Evolutionary conservation across 2,888 invertebrate species (phyloP), one percentile per base, ranked within the genome.

Genomic region (Eutolmus rufibarbis): DNA sequence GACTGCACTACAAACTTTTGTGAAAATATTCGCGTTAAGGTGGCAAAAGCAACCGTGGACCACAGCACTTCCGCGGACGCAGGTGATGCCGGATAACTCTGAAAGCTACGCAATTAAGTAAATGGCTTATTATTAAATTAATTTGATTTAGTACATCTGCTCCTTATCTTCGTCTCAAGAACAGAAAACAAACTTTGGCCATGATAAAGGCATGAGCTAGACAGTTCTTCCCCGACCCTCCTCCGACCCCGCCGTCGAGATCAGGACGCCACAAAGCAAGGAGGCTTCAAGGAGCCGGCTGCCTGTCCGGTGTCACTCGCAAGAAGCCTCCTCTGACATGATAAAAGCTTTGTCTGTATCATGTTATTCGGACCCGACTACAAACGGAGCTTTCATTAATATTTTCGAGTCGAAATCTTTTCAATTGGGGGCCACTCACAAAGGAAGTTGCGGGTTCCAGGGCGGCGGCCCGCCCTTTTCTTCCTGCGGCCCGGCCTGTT

Each of bases 51-150:
- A 23, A 12, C 9, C 66, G 2, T 66, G 66, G 23, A 23, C 57
- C 23, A 57, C 7, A 9, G 46, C 7, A 19, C 23, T 23, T 57
- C 8, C 23, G 28, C 66, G 66, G 66, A 12, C 66, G 7, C 66
- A 66, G 66, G 66, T 66, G 66, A 66, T 12, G 9, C 28, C 1
- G 66, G 28, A 66, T 8, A 28, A 23, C 28, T 28, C 2, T 66
- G 66, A 66, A 14, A 66, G 66, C 28, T 46, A 23, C 12, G 28
- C 79, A 79, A 79, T 79, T 79, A 79, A 79, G 51, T 46, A 79
- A 79, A 79, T 79, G 46, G 79, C 51, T 79, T 23, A 40, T 79
- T 79, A 79, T 79, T 79, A 79, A 79, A 79, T 79, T 79, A 79
- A 56, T 56, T 51, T 79, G 79, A 79, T 79, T 79, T 79, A 28